Base-by-base conservation (phyloP, 2,888 invertebrate species). In the Tribolium freemani region DNA sequence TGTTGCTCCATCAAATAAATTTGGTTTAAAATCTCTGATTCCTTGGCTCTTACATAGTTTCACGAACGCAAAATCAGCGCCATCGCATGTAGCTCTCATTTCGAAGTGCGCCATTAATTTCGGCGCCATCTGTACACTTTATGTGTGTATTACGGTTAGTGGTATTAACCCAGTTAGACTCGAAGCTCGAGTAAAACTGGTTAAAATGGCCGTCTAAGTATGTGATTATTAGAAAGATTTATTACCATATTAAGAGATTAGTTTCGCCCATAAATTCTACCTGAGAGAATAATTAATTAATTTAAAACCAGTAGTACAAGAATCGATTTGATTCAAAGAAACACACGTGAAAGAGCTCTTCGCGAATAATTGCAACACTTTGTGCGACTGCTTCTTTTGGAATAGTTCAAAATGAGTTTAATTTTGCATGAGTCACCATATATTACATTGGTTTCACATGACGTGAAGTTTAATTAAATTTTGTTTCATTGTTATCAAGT, bases 211-310 rank as follows among this genome's bases (percentile, higher is more conserved):
- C 58, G 64, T 71, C 71, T 57, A 51, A 64, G 57, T 64, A 45
- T 71, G 64, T 71, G 71, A 71, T 71, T 71, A 71, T 71, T 71
- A 66, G 58, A 64, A 71, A 64, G 71, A 71, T 71, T 71, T 71
- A 71, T 71, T 64, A 13, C 71, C 58, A 71, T 66, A 71, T 71
- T 71, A 71, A 71, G 48, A 64, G 71, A 71, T 71, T 71, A 71
- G 48, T 46, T 56, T 9, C 30, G 26, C 13, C 58, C 20, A 64
- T 71, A 71, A 71, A 71, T 71, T 71, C 50, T 38, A 71, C 71
- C 71, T 71, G 56, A 11, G 56, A 64, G 71, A 63, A 64, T 64
- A 71, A 64, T 64, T 64, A 63, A 63, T 63, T 63, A 54, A 54
- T 53, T 21, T 44, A 54, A 54, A 64, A 53, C 38, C 8, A 6